Percentiles rank a stretch among this genome's conserved stretches.
Evolutionary conservation across 2,888 invertebrate species (phyloP).

Genomic region (Epistrophe eligans): DNA sequence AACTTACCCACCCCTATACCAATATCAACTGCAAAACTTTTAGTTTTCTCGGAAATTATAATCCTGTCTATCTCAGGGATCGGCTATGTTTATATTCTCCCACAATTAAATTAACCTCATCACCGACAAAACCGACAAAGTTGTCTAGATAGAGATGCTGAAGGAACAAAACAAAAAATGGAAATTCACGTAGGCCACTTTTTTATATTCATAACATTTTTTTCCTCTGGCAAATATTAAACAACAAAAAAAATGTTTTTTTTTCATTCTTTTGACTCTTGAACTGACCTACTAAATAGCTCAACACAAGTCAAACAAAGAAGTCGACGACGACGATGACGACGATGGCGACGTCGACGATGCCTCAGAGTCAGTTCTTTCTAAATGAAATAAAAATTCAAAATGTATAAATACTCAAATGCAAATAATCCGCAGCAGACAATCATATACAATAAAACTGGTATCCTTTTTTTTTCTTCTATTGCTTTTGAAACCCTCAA

Average conservation of each 20-base stretch:
- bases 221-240: constrained; percentile 7
- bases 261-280: constrained; percentile 31
- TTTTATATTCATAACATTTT: neutral
- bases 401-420: constrained; percentile 34
- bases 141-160: neutral
- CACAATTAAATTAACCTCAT: constrained; percentile 41
- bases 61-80: constrained; percentile 1
- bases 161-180: neutral
- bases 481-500: constrained; percentile 25
- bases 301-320: constrained; percentile 13
- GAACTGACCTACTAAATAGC: constrained; percentile 37
- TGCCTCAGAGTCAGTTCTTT: constrained; percentile 24
- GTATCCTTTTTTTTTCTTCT: constrained; percentile 1
- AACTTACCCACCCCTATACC: neutral
- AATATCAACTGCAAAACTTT: neutral
- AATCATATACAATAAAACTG: constrained; percentile 56
- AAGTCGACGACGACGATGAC: neutral
- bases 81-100: constrained; percentile 11
- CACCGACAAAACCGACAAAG: constrained; percentile 2
- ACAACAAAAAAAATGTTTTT: neutral
- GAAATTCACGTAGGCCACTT: constrained; percentile 26
- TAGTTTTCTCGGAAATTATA: neutral
- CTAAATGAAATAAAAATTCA: constrained; percentile 22
- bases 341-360: neutral
- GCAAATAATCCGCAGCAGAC: constrained; percentile 62